These are phyloP conservation scores for Rhabdomys pumilio DNA, from an alignment of 2,797 vertebrate species.

Conservation along the genomic window DNA sequence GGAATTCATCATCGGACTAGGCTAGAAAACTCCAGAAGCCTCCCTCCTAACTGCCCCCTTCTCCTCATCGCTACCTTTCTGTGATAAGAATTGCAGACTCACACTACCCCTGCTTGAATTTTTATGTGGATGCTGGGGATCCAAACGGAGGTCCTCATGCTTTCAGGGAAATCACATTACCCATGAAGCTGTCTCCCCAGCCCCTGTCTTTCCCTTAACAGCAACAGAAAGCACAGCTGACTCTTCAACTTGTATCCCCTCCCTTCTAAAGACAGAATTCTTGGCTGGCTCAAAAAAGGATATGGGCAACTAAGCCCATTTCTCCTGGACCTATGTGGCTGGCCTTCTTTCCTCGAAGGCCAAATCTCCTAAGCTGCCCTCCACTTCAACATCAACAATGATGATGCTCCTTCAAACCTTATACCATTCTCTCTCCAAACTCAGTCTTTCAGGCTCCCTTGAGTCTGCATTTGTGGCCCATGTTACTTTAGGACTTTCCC, in stretches of 20 bases:
- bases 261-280: background rate
- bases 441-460: background rate
- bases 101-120: background rate
- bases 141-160: background rate
- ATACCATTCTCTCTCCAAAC: background rate
- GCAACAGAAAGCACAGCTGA: background rate
- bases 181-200: background rate
- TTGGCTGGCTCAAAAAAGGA: background rate
- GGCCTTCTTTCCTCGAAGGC: background rate
- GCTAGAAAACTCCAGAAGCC: background rate
- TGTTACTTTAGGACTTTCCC: background rate
- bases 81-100: background rate
- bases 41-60: background rate
- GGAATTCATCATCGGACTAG: background rate
- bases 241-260: background rate
- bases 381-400: background rate
- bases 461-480: background rate
- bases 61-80: background rate
- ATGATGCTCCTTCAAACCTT: background rate
- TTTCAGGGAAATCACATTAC: background rate
- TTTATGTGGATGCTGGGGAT: background rate
- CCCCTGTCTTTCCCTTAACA: background rate
- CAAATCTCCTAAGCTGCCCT: background rate
- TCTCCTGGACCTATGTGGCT: background rate
- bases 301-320: background rate